Base-by-base conservation (phyloP, 2,888 invertebrate genomes). In the Epiblema foenella region DNA sequence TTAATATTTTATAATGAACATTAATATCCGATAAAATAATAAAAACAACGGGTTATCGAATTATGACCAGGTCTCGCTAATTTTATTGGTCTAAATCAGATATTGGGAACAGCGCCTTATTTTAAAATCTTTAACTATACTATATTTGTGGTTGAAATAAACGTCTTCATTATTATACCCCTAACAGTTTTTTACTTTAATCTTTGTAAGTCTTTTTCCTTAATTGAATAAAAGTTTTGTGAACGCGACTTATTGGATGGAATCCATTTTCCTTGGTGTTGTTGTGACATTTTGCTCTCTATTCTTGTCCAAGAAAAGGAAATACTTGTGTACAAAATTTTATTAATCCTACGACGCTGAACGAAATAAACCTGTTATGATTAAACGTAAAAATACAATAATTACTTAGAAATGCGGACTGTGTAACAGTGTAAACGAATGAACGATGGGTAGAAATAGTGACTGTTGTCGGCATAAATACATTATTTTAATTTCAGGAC, bases 231-330 rank as follows among this genome's bases (percentile, higher is more conserved):
- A 15, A 46, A 18, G 37, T 46, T 52, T 12, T 11, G 24, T 77
- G 77, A 80, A 80, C 76, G 78, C 75, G 70, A 73, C 77, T 78
- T 77, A 76, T 66, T 54, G 60, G 54, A 76, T 69, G 89, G 91
- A 87, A 87, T 91, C 92, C 92, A 93, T 93, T 93, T 92, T 92
- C 92, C 73, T 63, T 69, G 91, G 87, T 89, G 91, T 93, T 93
- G 93, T 93, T 93, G 93, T 93, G 93, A 93, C 93, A 92, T 90
- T 91, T 90, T 90, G 81, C 79, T 83, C 83, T 85, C 69, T 83
- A 81, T 83, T 83, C 78, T 79, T 80, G 79, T 77, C 77, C 78
- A 76, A 79, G 78, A 82, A 83, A 84, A 84, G 77, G 76, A 74
- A 77, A 69, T 59, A 68, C 56, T 71, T 78, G 81, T 81, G 83